A percentile compares a stretch with the other conserved stretches of the same genome.
Conservation (phyloP, 64 coral and sea anemone genomes). For the Orbicella faveolata region DNA sequence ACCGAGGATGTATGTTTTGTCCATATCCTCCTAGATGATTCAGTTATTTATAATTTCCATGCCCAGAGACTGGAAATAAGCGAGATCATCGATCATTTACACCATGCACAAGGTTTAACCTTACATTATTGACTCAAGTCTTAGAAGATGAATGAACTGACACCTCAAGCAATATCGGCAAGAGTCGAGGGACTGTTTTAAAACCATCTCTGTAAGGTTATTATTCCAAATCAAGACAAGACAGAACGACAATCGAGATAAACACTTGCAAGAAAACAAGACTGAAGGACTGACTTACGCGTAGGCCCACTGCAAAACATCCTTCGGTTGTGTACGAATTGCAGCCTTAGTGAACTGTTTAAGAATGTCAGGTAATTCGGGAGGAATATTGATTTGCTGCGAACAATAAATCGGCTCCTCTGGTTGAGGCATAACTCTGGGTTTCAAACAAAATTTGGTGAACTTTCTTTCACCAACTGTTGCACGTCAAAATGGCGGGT, state of each 20-base stretch:
- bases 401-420: constrained; percentile 98
- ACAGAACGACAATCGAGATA: background rate
- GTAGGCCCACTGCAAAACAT: constrained; percentile 88
- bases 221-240: background rate
- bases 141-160: too few relatives aligned
- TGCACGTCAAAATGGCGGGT: constrained; percentile 40
- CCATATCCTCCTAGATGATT: too few relatives aligned
- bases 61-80: too few relatives aligned
- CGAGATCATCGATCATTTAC: too few relatives aligned
- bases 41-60: too few relatives aligned
- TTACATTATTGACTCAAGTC: too few relatives aligned
- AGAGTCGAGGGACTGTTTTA: too few relatives aligned
- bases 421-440: constrained; percentile 66
- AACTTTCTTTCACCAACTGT: background rate
- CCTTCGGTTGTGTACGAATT: constrained; percentile 90
- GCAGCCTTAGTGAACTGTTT: constrained; percentile 99
- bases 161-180: too few relatives aligned
- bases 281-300: constrained; percentile 61
- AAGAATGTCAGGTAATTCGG: constrained; percentile 95
- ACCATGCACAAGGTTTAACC: too few relatives aligned
- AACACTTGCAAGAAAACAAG: background rate
- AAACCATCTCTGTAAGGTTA: too few relatives aligned
- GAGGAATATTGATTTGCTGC: constrained; percentile 99
- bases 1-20: too few relatives aligned
- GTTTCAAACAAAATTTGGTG: background rate